phyloP scores from a whole-genome alignment of 2,797 vertebrate species.

The Peromyscus aztecus region DNA sequence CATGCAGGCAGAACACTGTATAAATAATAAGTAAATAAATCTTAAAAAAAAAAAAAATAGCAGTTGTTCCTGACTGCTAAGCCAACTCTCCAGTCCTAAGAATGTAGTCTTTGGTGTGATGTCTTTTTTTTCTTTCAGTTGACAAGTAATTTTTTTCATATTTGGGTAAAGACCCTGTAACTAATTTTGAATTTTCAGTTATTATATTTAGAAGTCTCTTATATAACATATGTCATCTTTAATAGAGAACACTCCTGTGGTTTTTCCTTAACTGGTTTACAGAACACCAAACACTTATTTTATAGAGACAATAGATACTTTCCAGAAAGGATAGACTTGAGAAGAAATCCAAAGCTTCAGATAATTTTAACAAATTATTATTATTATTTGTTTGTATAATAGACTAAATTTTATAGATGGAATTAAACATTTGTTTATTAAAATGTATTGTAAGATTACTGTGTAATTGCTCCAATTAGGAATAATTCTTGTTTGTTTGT shows the following conservation, averaged over 20 bases:
- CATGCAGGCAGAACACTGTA: no score
- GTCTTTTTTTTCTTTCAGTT: background rate
- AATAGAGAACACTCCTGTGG: background rate
- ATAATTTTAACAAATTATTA: background rate
- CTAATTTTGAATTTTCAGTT: background rate
- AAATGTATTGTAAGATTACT: background rate
- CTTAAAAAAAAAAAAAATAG: background rate
- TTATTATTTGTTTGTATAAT: background rate
- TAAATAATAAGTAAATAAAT: no score
- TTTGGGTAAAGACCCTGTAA: background rate
- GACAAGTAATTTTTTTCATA: background rate
- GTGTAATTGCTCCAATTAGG: background rate
- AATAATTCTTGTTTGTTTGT: background rate
- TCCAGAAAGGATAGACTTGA: background rate
- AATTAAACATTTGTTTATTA: background rate
- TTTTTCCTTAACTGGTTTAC: background rate
- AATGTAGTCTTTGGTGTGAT: background rate
- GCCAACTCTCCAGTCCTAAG: no score
- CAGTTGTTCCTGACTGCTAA: background rate
- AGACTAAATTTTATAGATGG: background rate
- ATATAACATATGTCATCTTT: background rate
- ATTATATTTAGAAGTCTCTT: background rate
- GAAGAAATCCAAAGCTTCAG: background rate
- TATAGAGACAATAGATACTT: background rate
- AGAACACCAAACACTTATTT: background rate